Conservation (phyloP, 2,113 vertebrate genomes). For the Deroptyus accipitrinus region DNA sequence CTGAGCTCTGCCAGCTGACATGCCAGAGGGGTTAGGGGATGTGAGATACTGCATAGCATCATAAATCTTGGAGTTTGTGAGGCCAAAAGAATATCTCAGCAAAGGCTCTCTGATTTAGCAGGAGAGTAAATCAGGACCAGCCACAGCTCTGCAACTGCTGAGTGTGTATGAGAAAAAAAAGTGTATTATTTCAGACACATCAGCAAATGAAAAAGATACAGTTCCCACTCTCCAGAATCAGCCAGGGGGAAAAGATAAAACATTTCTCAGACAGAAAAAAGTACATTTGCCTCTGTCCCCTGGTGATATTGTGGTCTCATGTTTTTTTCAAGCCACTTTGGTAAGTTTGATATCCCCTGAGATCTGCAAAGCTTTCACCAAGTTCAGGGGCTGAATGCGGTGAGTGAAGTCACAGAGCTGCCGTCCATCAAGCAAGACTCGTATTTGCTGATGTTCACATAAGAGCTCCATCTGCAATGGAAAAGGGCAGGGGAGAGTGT, state of each 20-base stretch:
- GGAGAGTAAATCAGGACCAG: background rate
- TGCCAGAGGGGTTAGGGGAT: background rate
- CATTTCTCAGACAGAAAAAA: background rate
- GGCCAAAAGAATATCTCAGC: background rate
- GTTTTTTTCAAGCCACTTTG: conserved; percentile 83
- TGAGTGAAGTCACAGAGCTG: conserved; percentile 87
- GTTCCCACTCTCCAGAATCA: background rate
- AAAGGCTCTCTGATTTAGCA: background rate
- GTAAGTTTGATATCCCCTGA: conserved; percentile 87
- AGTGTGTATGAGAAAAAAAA: background rate
- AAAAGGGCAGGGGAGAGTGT: background rate
- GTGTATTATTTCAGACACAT: background rate
- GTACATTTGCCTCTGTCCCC: background rate
- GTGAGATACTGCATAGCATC: background rate
- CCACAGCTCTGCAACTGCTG: background rate
- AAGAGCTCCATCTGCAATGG: conserved; percentile 86
- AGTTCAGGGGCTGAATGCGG: conserved; percentile 76
- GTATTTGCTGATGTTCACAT: conserved; percentile 91
- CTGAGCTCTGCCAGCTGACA: background rate
- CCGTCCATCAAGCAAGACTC: conserved; percentile 86
- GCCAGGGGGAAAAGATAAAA: background rate
- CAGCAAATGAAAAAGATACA: background rate
- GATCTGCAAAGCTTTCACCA: conserved; percentile 82
- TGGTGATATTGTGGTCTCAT: background rate
- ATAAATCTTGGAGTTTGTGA: background rate